Percentiles rank a stretch among this genome's conserved stretches.
phyloP scores from a whole-genome alignment of 2,113 vertebrate species.

The Catharus minimus region DNA sequence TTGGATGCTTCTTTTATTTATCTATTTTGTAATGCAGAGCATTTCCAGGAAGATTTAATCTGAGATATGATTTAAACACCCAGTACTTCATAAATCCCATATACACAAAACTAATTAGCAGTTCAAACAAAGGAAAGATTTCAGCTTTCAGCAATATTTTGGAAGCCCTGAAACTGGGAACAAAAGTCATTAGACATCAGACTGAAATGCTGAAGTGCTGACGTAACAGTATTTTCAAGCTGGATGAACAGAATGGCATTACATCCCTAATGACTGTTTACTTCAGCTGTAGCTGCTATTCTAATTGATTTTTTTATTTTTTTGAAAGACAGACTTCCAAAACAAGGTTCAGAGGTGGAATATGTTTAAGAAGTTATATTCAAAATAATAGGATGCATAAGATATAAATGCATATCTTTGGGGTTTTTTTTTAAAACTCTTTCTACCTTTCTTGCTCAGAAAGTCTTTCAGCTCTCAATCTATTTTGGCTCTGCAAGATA shows the following conservation, averaged over 20 bases:
- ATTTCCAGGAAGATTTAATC: neutral
- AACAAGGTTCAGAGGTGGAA: neutral
- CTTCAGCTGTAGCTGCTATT: slow-evolving; percentile 3
- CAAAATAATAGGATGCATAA: neutral
- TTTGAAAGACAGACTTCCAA: neutral
- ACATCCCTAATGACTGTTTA: slow-evolving; percentile 32
- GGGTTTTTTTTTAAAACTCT: neutral
- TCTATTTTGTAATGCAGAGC: neutral
- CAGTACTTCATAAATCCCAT: neutral
- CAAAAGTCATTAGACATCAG: slow-evolving; percentile 8
- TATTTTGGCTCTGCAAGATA: neutral
- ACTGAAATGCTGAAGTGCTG: slow-evolving; percentile 25
- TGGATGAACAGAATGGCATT: slow-evolving; percentile 2
- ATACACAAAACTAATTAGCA: slow-evolving; percentile 15
- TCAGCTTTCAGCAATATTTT: slow-evolving; percentile 21
- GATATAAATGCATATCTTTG: neutral
- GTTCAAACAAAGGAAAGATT: slow-evolving; percentile 27
- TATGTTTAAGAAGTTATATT: neutral
- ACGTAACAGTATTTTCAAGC: slow-evolving; percentile 42
- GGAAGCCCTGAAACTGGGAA: neutral
- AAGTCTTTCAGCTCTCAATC: neutral
- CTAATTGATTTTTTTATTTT: slow-evolving; percentile 6
- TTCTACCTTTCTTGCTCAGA: neutral
- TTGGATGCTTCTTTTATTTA: neutral
- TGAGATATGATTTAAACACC: slow-evolving; percentile 12